These are phyloP conservation scores for Lepidurus packardi DNA, from an alignment of 1,140 invertebrate genomes.

Conservation along the genomic window DNA sequence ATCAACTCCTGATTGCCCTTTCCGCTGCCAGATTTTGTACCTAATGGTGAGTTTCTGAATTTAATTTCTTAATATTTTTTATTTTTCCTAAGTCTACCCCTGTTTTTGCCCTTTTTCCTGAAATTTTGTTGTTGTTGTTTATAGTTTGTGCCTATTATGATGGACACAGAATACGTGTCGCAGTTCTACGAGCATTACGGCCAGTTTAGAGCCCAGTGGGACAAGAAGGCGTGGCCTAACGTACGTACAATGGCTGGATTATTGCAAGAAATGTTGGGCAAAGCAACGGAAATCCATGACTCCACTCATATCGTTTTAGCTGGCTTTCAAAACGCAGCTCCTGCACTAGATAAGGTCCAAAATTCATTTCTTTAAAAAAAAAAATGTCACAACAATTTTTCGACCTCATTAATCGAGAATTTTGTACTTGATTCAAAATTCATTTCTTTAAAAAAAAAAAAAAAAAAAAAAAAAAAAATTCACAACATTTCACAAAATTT, in stretches of 20 bases:
- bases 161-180: background rate
- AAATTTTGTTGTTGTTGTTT: background rate
- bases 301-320: background rate
- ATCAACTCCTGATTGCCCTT: background rate
- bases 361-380: too few species aligned
- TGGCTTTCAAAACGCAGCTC: background rate
- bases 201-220: background rate
- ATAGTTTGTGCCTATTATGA: background rate
- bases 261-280: background rate
- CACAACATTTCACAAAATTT: too few species aligned
- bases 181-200: background rate
- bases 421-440: too few species aligned
- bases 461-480: too few species aligned
- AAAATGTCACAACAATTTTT: too few species aligned
- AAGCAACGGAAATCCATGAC: background rate
- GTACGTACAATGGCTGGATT: background rate
- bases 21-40: background rate
- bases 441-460: too few species aligned
- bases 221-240: slow-evolving; percentile 18
- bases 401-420: too few species aligned
- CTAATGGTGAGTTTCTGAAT: background rate
- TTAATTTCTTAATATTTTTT: background rate
- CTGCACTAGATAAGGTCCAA: background rate
- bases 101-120: background rate
- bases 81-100: background rate